Base-by-base conservation (phyloP, 2,888 invertebrate species). In the Synanthedon formicaeformis region DNA sequence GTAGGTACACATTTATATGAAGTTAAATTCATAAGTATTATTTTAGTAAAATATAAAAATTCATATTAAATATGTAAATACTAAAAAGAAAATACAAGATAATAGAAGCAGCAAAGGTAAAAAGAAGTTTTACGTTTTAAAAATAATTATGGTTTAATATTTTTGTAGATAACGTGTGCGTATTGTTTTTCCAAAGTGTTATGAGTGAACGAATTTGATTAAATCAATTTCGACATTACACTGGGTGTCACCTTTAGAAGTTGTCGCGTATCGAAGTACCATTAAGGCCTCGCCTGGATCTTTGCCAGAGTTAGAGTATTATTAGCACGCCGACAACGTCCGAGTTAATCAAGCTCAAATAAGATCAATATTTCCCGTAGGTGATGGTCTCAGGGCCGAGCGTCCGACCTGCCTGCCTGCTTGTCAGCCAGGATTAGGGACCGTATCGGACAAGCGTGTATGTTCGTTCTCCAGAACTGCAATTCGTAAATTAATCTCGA, bases 331-430 rank as follows among this genome's bases (percentile, higher is more conserved):
- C 78, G 72, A 78, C 81, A 75, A 74, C 82, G 81, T 80, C 80
- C 72, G 81, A 81, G 83, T 83, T 86, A 84, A 87, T 87, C 86
- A 85, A 81, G 79, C 86, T 83, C 83, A 79, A 85, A 86, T 85
- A 85, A 84, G 83, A 86, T 86, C 86, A 79, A 87, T 87, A 86
- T 78, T 82, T 76, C 70, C 77, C 78, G 79, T 79, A 77, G 78
- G 77, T 82, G 78, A 78, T 79, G 75, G 73, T 75, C 70, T 73
- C 75, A 71, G 74, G 74, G 73, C 69, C 73, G 65, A 23, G 1
- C 23, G 23, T 23, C 23, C 34, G 34, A 34, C 61, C 16, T n/a
- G 62, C 65, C 56, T 57, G 60, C 55, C 60, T 60, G 62, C 65
- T 59, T 66, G 77, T 74, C 79, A 61, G 55, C 61, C 67, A 61